Conservation (phyloP, 1,140 invertebrate genomes). For the Pseudomyrmex concolor region DNA sequence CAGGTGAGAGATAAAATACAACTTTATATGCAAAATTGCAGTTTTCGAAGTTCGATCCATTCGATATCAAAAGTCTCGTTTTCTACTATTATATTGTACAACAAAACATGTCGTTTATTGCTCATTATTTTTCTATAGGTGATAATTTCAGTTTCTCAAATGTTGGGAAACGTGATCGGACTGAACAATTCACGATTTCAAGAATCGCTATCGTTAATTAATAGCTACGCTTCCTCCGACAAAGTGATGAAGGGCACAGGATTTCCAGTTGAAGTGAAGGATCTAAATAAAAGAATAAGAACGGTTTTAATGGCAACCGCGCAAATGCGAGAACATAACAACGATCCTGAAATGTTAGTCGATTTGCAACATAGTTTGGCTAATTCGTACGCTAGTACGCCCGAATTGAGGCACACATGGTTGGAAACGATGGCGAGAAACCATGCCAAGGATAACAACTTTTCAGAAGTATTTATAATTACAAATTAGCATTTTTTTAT, state of each 20-base stretch:
- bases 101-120: neutral
- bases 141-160: conserved; percentile 96
- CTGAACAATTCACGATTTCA: conserved; percentile 95
- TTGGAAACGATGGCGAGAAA: conserved; percentile 95
- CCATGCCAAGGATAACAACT: conserved; percentile 92
- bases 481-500: neutral
- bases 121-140: conserved; percentile 82
- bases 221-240: conserved; percentile 96
- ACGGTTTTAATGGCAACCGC: conserved; percentile 97
- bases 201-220: conserved; percentile 96
- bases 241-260: conserved; percentile 96
- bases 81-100: too few relatives aligned
- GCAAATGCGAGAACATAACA: conserved; percentile 95
- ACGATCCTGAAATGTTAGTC: conserved; percentile 95
- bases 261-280: conserved; percentile 95
- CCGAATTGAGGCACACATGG: conserved; percentile 96
- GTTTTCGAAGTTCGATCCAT: too few relatives aligned
- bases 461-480: conserved; percentile 87
- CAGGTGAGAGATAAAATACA: conserved; percentile 85
- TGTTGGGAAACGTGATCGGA: conserved; percentile 94
- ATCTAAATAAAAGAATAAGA: conserved; percentile 95
- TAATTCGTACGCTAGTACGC: conserved; percentile 97
- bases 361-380: conserved; percentile 97
- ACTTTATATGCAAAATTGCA: too few relatives aligned
- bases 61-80: too few relatives aligned